Evolutionary conservation across 1,140 invertebrate genomes (phyloP), one percentile per base, ranked within the genome.

Genomic region (Camponotus vicinus): DNA sequence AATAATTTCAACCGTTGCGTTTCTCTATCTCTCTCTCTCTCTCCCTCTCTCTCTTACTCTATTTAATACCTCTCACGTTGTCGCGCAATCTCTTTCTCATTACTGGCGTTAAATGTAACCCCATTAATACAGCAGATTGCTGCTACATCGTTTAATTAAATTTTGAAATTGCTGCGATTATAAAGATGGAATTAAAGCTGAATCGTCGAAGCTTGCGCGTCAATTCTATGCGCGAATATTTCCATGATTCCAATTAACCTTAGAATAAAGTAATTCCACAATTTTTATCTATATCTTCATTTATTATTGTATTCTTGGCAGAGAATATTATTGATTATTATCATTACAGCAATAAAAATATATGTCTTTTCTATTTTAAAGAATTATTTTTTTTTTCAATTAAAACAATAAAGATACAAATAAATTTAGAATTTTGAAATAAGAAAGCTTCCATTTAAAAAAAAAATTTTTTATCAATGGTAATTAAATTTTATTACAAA

Each of bases 51-150:
- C 32, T 49, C 40, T 79, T 27, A 27, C 27, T 27, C 32, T 69
- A 59, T 57, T 63, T 75, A 71, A 61, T 82, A n/a, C 64, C 67
- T 18, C 77, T 63, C 55, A 57, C 79, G 52, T 69, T 52, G 37
- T 75, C 59, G 52, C 45, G 40, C 55, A 83, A 57, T 85, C 76
- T 69, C 64, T 86, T 77, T 86, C 85, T 86, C 84, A 80, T 88
- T 86, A 61, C 61, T 32, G 57, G 49, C 75, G 73, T 88, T 88
- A 85, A 85, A 64, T 79, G 64, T 70, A 55, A 77, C 73, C 15
- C 70, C 37, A 61, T 69, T 86, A 71, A 82, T 83, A 83, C 11
- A 83, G 69, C 69, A 83, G 79, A 83, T 83, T 83, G 79, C 45
- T 55, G 55, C 55, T 83, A 75, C 69, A 83, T 75, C 55, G 79